Evolutionary conservation across 2,113 vertebrate genomes (phyloP).

Genomic region (Macrotus californicus): DNA sequence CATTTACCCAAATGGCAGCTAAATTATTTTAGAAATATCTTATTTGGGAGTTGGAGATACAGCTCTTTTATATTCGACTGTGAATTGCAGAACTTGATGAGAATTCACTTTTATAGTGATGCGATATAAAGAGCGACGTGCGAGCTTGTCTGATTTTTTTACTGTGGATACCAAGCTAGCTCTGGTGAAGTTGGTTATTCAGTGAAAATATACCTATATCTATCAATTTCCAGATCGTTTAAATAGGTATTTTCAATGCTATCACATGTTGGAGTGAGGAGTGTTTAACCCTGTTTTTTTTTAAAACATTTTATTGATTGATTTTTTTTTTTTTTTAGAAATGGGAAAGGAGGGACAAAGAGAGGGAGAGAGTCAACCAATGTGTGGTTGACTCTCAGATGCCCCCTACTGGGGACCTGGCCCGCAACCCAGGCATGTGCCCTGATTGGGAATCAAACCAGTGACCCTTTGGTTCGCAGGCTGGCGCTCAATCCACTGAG

Average conservation of each 20-base stretch:
- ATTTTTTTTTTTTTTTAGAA: too few relatives aligned
- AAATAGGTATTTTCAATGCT: neutral
- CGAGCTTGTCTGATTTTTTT: neutral
- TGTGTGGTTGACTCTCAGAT: too few relatives aligned
- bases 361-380: too few relatives aligned
- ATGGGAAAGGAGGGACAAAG: too few relatives aligned
- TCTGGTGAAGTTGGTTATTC: neutral
- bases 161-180: neutral
- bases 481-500: too few relatives aligned
- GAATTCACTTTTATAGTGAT: slow-evolving; percentile 39
- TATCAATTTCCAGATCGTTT: neutral
- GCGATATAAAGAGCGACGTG: neutral
- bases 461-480: too few relatives aligned
- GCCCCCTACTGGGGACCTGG: too few relatives aligned
- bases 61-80: slow-evolving; percentile 35
- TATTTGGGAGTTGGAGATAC: slow-evolving; percentile 60
- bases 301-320: too few relatives aligned
- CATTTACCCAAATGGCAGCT: slow-evolving; percentile 72
- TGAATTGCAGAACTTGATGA: slow-evolving; percentile 55
- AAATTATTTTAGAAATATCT: slow-evolving; percentile 66
- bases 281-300: neutral
- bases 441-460: too few relatives aligned
- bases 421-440: too few relatives aligned
- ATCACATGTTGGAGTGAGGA: neutral
- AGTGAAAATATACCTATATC: neutral